Percentiles rank a stretch among this genome's conserved stretches.
Evolutionary conservation across 1,140 invertebrate species (phyloP).

Genomic region (Neodiprion fabricii): DNA sequence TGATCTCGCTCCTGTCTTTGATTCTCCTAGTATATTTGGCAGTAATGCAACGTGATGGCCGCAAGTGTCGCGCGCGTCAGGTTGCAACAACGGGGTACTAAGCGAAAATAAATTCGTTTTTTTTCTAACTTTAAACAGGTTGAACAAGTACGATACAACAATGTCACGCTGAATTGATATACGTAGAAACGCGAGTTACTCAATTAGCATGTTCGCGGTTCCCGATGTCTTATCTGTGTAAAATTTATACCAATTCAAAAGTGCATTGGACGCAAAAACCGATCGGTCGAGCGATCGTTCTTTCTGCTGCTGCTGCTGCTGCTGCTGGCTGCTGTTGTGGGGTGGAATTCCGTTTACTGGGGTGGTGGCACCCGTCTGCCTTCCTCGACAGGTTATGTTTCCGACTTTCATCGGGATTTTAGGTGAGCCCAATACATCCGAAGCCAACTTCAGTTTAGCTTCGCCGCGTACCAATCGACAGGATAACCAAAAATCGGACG

Average conservation of each 20-base stretch:
- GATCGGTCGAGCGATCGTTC: not conserved
- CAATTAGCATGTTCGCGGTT: not conserved
- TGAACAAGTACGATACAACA: slow-evolving; percentile 1
- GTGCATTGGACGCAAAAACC: not conserved
- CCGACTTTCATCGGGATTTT: slow-evolving; percentile 74
- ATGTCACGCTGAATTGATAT: slow-evolving; percentile 4
- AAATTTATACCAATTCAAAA: not conserved
- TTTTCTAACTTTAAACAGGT: slow-evolving; percentile 5
- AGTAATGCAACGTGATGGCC: not conserved
- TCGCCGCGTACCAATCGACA: not conserved
- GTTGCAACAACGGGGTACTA: slow-evolving; percentile 1
- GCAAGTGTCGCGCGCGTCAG: slow-evolving; percentile 1
- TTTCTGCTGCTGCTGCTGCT: no score
- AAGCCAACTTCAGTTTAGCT: not conserved
- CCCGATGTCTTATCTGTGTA: not conserved
- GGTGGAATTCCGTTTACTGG: slow-evolving; percentile 7
- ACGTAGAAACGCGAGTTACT: not conserved
- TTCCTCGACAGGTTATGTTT: slow-evolving; percentile 71
- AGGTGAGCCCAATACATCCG: slow-evolving; percentile 61
- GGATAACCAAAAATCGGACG: not conserved
- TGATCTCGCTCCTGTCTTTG: not conserved
- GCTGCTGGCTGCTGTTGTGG: not conserved
- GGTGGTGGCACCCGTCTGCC: slow-evolving; percentile 6
- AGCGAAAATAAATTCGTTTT: slow-evolving; percentile 5
- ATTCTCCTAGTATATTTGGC: not conserved